A percentile compares a stretch with the other conserved stretches of the same genome.
phyloP scores from a whole-genome alignment of 1,140 invertebrate genomes.

The Conus ventricosus region DNA sequence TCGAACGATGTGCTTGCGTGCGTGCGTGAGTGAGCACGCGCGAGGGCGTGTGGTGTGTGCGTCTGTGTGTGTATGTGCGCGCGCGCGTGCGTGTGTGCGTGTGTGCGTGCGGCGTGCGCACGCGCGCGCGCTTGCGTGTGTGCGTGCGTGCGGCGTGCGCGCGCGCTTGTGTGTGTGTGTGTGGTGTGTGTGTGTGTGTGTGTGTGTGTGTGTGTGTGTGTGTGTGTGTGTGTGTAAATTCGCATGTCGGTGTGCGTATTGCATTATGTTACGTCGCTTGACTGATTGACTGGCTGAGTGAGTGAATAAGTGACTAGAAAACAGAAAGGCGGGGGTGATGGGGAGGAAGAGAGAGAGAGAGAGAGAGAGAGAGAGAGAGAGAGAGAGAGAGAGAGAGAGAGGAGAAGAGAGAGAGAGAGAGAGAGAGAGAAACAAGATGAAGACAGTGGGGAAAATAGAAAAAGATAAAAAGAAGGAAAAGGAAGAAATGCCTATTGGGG shows the following conservation, averaged over 20 bases:
- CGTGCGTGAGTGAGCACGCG: not conserved
- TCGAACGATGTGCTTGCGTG: not conserved
- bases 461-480: not conserved
- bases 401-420: constrained; percentile 18
- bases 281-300: no score
- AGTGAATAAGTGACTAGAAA: no score
- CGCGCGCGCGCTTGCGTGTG: no score
- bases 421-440: not conserved
- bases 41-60: no score
- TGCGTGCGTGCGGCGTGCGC: no score
- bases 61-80: not conserved
- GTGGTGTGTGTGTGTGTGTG: constrained; percentile 24
- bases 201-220: not conserved
- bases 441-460: not conserved
- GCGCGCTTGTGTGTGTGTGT: not conserved
- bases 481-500: no score
- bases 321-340: not conserved
- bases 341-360: not conserved
- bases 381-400: constrained; percentile 10
- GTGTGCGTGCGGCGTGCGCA: no score
- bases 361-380: constrained; percentile 33
- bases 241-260: no score
- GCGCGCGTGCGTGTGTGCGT: no score
- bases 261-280: not conserved
- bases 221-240: no score